Evolutionary conservation across 1,140 invertebrate species (phyloP), one percentile per base, ranked within the genome.

Genomic region (Halictus rubicundus): DNA sequence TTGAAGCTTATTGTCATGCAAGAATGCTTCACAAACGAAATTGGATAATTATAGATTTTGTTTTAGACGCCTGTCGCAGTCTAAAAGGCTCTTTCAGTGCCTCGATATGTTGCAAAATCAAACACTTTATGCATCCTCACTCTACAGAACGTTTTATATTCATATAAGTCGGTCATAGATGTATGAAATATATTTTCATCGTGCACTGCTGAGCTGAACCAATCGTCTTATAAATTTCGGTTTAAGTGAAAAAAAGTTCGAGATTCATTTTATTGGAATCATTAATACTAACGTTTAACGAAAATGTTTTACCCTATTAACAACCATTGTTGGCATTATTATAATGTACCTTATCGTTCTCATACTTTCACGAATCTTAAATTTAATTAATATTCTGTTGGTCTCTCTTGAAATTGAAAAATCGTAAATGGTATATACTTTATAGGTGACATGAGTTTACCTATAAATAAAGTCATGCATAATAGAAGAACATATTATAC

Each of bases 1-100:
- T 72, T 64, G 64, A 72, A 64, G 27, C 9, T 72, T 49, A 25
- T 54, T 57, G 21, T 3, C 57, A 60, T 64, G 10, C 54, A 23
- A 23, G 23, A 63, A 78, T 54, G 23, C 64, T 64, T 52, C n/a
- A n/a, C n/a, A 42, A 61, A 63, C 25, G n/a, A 23, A 23, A 42
- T 54, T 25, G 19, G 9, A 32, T 23, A 12, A 23, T 37, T 57
- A 49, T 19, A 57, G 63, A 52, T 78, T 72, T 64, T 32, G 21
- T 32, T 42, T 39, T 4, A 21, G n/a, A 39, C 16, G 14, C 42
- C 21, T n/a, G 60, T 54, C 25, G 12, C 27, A 63, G 25, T 61
- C 14, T 32, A 49, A 49, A 32, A 21, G n/a, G 3, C 37, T 46
- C 19, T 42, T 46, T 42, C 7, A 25, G 12, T 10, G 14, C 25